Conservation (phyloP, 2,113 vertebrate genomes). For the Eudyptes chrysolophus region DNA sequence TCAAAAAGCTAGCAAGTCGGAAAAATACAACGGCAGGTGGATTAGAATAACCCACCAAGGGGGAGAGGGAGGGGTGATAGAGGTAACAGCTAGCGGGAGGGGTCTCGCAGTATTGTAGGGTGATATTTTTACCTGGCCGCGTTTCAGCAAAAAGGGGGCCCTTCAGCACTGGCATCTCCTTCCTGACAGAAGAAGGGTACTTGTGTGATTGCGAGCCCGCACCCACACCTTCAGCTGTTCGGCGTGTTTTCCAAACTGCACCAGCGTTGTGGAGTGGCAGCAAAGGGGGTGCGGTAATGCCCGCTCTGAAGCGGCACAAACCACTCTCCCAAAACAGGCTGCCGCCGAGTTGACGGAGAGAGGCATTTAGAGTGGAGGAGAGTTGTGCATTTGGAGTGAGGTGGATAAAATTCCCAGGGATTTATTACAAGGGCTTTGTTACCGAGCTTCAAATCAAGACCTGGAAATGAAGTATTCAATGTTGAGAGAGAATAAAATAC, state of each 20-base stretch:
- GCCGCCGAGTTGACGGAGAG: rapidly evolving
- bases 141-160: background rate
- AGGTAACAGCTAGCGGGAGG: background rate
- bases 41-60: background rate
- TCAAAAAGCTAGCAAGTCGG: background rate
- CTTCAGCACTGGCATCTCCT: rapidly evolving
- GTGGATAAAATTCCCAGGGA: background rate
- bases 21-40: background rate
- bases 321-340: rapidly evolving
- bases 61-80: no score
- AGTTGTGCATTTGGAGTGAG: background rate
- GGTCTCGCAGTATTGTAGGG: rapidly evolving
- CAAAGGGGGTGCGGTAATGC: no score
- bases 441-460: background rate
- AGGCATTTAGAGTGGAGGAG: rapidly evolving
- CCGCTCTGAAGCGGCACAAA: background rate
- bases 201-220: rapidly evolving
- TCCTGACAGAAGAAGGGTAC: background rate
- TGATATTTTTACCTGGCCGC: rapidly evolving
- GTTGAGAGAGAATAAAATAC: background rate
- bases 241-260: rapidly evolving
- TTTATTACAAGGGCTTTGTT: background rate
- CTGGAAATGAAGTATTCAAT: background rate
- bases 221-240: rapidly evolving
- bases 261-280: rapidly evolving